These are phyloP conservation scores for Loxodonta africana DNA, from an alignment of 2,113 vertebrate species.

Conservation along the genomic window DNA sequence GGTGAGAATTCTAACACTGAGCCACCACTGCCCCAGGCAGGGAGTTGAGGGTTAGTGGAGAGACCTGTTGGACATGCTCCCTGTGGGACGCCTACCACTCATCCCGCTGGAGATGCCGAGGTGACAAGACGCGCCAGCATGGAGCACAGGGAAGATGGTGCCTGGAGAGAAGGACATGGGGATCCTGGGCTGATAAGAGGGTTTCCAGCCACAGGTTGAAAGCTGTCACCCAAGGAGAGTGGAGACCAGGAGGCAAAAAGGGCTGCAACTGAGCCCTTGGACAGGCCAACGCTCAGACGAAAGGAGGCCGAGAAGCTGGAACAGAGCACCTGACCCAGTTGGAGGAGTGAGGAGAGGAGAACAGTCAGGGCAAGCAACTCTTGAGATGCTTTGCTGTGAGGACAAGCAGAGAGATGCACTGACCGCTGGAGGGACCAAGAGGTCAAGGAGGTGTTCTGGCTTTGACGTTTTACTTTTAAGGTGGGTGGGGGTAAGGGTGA, in stretches of 20 bases:
- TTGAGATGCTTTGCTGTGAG: neutral
- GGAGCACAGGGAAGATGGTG: neutral
- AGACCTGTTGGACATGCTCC: neutral
- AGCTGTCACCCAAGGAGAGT: neutral
- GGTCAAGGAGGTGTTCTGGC: neutral
- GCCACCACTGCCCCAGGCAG: no score
- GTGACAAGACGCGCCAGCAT: rapidly evolving
- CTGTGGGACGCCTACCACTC: neutral
- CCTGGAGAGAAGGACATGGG: neutral
- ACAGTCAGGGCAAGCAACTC: no score
- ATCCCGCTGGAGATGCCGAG: neutral
- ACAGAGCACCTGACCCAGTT: rapidly evolving
- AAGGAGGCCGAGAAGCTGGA: neutral
- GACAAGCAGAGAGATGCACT: neutral
- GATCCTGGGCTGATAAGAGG: neutral
- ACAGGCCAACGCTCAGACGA: neutral
- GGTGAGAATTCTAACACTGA: no score
- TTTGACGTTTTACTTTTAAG: constrained; percentile 43
- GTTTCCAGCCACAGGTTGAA: neutral
- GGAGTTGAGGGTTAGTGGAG: neutral
- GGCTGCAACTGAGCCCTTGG: no score
- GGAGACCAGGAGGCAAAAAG: neutral
- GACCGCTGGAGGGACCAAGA: no score
- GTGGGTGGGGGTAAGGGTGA: neutral
- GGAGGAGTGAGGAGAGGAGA: neutral